Evolutionary conservation across 2,888 invertebrate species (phyloP), one percentile per base, ranked within the genome.

Genomic region (Tubulanus polymorphus): DNA sequence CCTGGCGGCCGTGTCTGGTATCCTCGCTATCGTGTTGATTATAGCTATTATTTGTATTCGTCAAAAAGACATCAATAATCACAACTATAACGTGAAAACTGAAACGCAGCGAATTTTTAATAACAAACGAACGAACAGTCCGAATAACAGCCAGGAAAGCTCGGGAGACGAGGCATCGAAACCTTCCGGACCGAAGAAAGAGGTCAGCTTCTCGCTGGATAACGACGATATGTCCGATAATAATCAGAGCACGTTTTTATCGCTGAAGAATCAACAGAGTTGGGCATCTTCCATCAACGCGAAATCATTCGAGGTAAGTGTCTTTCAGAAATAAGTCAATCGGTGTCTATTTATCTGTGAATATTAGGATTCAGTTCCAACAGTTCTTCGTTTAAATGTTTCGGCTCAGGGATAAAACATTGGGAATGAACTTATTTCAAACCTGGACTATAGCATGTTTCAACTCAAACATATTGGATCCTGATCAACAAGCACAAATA

Each of bases 161-260:
- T 20, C 23, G 23, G 15, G 6, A 8, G 23, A 23, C 15, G 41
- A 41, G 6, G 41, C 18, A 23, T 18, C 18, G 23, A 41, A 41
- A 10, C 18, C 6, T 1, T n/a, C n/a, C n/a, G n/a, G n/a, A n/a
- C 20, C 30, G 8, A 47, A 28, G 45, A 53, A 53, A 28, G 53
- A 53, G 29, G 47, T 53, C 5, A 53, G 53, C 29, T 47, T 53
- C 23, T 45, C 53, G 15, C 29, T 41, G 25, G 47, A 28, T 15
- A 37, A 45, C 8, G 20, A 41, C 18, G 41, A 45, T 15, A 29
- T 28, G n/a, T 37, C 53, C 28, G 41, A 37, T 15, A 41, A 41
- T 25, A 53, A 37, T 12, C 53, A 53, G 29, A 41, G 37, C 29
- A 46, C 53, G 23, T 53, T 41, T 28, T 53, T 53, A 26, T 41